Evolutionary conservation across 2,888 invertebrate species (phyloP).

Genomic region (Sarcophaga caerulescens): DNA sequence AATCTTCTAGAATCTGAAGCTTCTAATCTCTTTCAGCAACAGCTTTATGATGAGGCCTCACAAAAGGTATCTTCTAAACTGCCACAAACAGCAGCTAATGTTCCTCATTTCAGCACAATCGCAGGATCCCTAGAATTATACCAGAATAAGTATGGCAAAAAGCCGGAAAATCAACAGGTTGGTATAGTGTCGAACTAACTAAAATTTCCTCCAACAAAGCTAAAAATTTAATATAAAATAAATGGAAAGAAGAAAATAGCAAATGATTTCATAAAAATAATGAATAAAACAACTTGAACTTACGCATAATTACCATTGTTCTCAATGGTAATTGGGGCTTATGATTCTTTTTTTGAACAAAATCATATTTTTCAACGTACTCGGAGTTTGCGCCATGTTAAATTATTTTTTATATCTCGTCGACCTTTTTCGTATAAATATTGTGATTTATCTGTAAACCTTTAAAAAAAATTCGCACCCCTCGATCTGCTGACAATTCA

Average conservation of each 20-base stretch:
- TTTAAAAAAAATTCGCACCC: conserved; percentile 44
- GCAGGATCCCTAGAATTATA: conserved; percentile 80
- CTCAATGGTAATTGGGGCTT: conserved; percentile 44
- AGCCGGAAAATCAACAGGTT: conserved; percentile 80
- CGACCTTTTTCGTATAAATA: conserved; percentile 64
- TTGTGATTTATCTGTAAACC: conserved; percentile 54
- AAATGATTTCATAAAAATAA: conserved; percentile 51
- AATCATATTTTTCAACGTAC: conserved; percentile 27
- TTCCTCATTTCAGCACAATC: conserved; percentile 77
- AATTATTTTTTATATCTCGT: conserved; percentile 51
- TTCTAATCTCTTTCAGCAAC: conserved; percentile 78
- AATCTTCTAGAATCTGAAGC: conserved; percentile 74
- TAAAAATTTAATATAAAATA: conserved; percentile 18
- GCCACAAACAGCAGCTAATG: conserved; percentile 74
- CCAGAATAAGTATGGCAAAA: conserved; percentile 80
- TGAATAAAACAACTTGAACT: conserved; percentile 16
- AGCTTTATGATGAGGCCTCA: conserved; percentile 76
- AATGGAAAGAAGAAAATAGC: conserved; percentile 57
- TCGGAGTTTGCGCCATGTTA: conserved; percentile 55
- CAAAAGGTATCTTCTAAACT: conserved; percentile 72
- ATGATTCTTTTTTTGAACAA: conserved; percentile 30
- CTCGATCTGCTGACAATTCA: conserved; percentile 60
- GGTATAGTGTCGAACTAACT: conserved; percentile 70
- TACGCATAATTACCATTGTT: neutral
- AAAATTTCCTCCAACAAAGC: conserved; percentile 57